These are phyloP conservation scores for Cotesia chilonis DNA, from an alignment of 1,140 invertebrate species.

Conservation along the genomic window DNA sequence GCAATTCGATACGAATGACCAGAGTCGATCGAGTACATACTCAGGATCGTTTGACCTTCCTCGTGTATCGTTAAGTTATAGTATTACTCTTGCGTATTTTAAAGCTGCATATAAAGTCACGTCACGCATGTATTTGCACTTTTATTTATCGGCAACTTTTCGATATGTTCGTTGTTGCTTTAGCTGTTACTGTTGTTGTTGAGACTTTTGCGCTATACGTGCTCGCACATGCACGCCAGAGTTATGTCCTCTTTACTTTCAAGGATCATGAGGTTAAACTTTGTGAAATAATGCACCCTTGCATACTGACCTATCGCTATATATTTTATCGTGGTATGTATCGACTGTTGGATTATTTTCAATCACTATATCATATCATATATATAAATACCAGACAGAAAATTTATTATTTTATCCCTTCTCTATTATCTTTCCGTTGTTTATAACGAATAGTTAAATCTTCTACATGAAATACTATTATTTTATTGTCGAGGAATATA, in stretches of 20 bases:
- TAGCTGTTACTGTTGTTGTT: neutral
- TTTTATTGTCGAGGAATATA: too few species aligned
- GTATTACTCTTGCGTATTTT: slow-evolving; percentile 5
- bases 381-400: neutral
- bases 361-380: slow-evolving; percentile 17
- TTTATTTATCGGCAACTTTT: slow-evolving; percentile 38
- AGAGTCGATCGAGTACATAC: slow-evolving; percentile 22
- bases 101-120: slow-evolving; percentile 28
- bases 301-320: slow-evolving; percentile 35
- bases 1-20: slow-evolving; percentile 28
- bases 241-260: slow-evolving; percentile 51
- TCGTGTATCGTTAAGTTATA: slow-evolving; percentile 10
- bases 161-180: slow-evolving; percentile 7
- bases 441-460: neutral
- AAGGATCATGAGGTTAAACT: slow-evolving; percentile 48
- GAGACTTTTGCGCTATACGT: neutral
- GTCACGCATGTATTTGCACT: slow-evolving; percentile 28
- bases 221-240: slow-evolving; percentile 44
- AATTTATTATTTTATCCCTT: slow-evolving; percentile 28
- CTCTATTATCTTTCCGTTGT: slow-evolving; percentile 12
- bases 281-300: slow-evolving; percentile 24
- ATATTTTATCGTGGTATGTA: slow-evolving; percentile 24
- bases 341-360: slow-evolving; percentile 14
- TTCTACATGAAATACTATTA: slow-evolving; percentile 8
- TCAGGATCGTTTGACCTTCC: slow-evolving; percentile 6